A percentile compares a stretch with the other conserved stretches of the same genome.
Conservation (phyloP, 2,888 invertebrate genomes). For the Lasiommata megera region DNA sequence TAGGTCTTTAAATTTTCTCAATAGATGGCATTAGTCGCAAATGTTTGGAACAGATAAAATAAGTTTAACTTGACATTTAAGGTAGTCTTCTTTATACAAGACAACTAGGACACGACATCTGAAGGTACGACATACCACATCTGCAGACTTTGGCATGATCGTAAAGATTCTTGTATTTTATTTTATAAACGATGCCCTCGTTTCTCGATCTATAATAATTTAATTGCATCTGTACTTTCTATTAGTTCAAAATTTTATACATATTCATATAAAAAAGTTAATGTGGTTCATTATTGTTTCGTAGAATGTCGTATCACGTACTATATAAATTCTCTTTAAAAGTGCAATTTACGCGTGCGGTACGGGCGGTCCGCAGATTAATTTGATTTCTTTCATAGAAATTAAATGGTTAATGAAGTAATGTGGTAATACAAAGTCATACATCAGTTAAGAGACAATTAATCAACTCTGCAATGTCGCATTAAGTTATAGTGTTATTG, state of each 20-base stretch:
- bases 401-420: conserved; percentile 5
- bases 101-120: neutral
- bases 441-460: neutral
- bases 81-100: neutral
- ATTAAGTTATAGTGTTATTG: conserved; percentile 34
- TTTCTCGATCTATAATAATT: too few species aligned
- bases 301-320: neutral
- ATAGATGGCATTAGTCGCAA: too few species aligned
- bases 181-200: too few species aligned
- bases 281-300: neutral
- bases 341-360: conserved; percentile 44
- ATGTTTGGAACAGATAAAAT: neutral
- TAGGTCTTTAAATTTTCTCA: too few species aligned
- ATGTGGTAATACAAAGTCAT: neutral
- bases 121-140: too few species aligned
- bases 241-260: too few species aligned
- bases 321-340: conserved; percentile 32
- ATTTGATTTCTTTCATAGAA: conserved; percentile 12
- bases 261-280: too few species aligned
- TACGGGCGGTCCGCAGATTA: conserved; percentile 26
- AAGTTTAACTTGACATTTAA: neutral
- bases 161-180: too few species aligned
- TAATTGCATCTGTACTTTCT: too few species aligned
- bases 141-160: too few species aligned
- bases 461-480: conserved; percentile 23